Conservation (phyloP, 2,113 vertebrate species). For the Pelusios castaneus region DNA sequence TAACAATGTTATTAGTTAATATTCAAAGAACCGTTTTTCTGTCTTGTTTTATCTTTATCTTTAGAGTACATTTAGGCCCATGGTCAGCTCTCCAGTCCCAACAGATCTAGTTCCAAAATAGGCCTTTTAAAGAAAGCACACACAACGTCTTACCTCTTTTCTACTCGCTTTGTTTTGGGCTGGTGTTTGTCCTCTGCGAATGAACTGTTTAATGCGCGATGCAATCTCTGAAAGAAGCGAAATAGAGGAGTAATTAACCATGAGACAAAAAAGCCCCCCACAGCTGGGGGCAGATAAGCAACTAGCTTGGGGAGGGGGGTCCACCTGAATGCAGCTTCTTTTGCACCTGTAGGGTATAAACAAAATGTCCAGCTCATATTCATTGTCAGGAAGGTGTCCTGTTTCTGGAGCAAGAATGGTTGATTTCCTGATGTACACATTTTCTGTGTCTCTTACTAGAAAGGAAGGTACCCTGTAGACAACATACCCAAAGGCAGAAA, state of each 20-base stretch:
- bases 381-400: neutral
- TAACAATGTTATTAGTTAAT: neutral
- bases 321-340: constrained; percentile 5
- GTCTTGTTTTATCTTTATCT: neutral
- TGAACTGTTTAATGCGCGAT: constrained; percentile 92
- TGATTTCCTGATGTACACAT: neutral
- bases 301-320: constrained; percentile 13
- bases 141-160: constrained; percentile 87
- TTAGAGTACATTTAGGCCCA: neutral
- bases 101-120: neutral
- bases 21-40: neutral
- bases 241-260: constrained; percentile 45
- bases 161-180: constrained; percentile 83
- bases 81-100: neutral
- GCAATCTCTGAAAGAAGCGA: constrained; percentile 87
- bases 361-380: neutral
- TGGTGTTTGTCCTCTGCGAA: constrained; percentile 89
- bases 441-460: neutral
- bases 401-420: neutral
- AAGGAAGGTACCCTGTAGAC: neutral
- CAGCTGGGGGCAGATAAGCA: neutral
- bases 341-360: neutral
- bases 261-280: constrained; percentile 4
- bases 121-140: neutral
- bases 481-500: neutral